These are phyloP conservation scores for Bradypus variegatus DNA, from an alignment of 2,797 vertebrate genomes.

Conservation along the genomic window DNA sequence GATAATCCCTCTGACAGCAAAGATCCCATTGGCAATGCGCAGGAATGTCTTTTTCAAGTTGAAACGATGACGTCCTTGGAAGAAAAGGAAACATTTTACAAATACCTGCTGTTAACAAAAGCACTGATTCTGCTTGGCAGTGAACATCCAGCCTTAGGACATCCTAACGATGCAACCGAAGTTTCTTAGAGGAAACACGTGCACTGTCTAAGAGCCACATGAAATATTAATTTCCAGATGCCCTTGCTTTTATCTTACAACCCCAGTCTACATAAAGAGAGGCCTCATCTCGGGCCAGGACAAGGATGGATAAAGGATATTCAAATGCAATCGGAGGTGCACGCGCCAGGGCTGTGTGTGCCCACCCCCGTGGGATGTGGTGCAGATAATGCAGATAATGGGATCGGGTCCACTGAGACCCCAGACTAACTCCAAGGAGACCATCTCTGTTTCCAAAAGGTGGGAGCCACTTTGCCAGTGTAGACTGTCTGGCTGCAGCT, in stretches of 20 bases:
- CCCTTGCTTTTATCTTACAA: too few relatives aligned
- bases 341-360: neutral
- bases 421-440: neutral
- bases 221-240: rapidly evolving
- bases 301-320: neutral
- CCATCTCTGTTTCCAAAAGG: neutral
- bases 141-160: neutral
- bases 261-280: rapidly evolving
- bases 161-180: neutral
- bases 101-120: neutral
- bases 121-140: neutral
- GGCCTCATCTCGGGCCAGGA: neutral
- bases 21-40: neutral
- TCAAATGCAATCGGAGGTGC: neutral
- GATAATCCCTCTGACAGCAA: neutral
- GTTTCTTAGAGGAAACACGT: neutral
- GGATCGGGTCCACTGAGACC: neutral
- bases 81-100: neutral
- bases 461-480: neutral
- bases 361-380: rapidly evolving
- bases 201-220: rapidly evolving
- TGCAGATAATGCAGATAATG: too few relatives aligned
- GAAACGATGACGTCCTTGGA: neutral
- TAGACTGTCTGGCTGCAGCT: rapidly evolving
- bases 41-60: neutral